phyloP scores from a whole-genome alignment of 1,140 invertebrate genomes.

The Drosophila fuyamai region DNA sequence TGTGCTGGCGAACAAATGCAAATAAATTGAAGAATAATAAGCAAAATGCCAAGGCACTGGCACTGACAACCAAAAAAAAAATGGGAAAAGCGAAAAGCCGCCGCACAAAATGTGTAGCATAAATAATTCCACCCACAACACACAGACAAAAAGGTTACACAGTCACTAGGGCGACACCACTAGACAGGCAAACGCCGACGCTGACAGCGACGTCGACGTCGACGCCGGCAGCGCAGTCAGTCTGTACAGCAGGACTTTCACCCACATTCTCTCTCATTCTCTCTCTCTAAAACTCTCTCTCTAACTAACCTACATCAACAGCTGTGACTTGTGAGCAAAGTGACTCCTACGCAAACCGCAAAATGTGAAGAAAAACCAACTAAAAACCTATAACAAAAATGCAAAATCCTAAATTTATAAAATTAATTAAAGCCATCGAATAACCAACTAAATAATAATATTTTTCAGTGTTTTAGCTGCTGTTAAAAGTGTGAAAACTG shows the following conservation, averaged over 20 bases:
- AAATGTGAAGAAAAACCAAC: constrained; percentile 1
- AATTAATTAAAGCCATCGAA: no score
- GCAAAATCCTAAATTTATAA: neutral
- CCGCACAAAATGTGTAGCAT: constrained; percentile 72
- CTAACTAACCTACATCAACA: constrained; percentile 82
- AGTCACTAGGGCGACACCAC: constrained; percentile 75
- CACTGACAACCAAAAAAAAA: constrained; percentile 8
- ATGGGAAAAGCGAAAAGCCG: constrained; percentile 34
- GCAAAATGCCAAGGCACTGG: constrained; percentile 47
- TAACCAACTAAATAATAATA: neutral
- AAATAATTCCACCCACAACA: constrained; percentile 78
- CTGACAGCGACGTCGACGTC: constrained; percentile 15
- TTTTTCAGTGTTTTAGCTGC: constrained; percentile 30
- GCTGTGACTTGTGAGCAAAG: constrained; percentile 53
- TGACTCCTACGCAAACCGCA: constrained; percentile 53
- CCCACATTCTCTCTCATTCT: constrained; percentile 10
- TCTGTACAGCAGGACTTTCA: constrained; percentile 13
- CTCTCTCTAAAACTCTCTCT: constrained; percentile 2
- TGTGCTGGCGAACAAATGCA: constrained; percentile 52
- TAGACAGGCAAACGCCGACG: constrained; percentile 44
- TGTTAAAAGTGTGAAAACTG: constrained; percentile 12
- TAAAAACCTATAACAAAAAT: neutral
- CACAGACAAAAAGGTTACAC: constrained; percentile 69
- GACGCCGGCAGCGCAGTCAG: constrained; percentile 16
- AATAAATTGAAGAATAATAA: constrained; percentile 78